Evolutionary conservation across 2,888 invertebrate species (phyloP).

Genomic region (Yponomeuta sedellus): DNA sequence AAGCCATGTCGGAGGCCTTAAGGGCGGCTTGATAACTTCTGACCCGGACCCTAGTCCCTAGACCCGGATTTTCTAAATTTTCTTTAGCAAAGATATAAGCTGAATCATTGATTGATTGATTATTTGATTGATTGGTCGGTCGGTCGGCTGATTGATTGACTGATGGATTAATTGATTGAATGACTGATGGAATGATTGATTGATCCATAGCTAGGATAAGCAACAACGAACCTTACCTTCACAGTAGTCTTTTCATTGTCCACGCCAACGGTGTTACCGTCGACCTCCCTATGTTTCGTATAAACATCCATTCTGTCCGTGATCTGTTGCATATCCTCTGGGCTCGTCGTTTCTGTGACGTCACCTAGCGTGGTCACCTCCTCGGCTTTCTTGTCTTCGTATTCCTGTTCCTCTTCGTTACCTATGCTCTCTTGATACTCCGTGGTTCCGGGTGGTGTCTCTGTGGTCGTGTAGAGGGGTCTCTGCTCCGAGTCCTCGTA

Average conservation of each 20-base stretch:
- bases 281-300: background rate
- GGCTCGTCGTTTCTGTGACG: background rate
- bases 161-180: too few species aligned
- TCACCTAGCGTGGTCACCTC: background rate
- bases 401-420: background rate
- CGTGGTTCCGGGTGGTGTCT: background rate
- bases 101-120: too few species aligned
- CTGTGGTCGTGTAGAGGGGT: background rate
- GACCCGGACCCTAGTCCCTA: too few species aligned
- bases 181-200: too few species aligned
- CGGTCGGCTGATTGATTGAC: too few species aligned
- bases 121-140: too few species aligned
- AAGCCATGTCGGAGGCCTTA: too few species aligned
- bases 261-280: background rate
- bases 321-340: background rate
- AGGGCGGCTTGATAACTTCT: too few species aligned
- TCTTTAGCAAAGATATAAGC: too few species aligned
- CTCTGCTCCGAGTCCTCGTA: background rate
- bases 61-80: too few species aligned
- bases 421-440: background rate
- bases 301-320: background rate
- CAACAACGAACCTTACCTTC: background rate
- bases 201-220: background rate
- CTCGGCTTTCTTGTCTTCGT: background rate
- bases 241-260: background rate